Base-by-base conservation (phyloP, 2,888 invertebrate species). In the Sepiola atlantica region DNA sequence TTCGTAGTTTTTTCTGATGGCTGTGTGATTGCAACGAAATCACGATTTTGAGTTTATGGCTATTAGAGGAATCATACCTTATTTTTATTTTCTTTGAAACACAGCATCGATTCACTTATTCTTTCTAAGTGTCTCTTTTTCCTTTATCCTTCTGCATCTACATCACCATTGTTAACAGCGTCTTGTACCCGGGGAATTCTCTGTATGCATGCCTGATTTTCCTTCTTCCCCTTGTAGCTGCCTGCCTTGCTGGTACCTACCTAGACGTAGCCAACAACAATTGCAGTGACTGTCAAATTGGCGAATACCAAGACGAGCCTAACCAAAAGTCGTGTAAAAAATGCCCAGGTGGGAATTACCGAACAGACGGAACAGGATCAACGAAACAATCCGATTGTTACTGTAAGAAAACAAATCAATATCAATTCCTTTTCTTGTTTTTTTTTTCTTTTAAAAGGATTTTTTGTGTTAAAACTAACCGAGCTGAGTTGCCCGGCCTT, bases 171-270 rank as follows among this genome's bases (percentile, higher is more conserved):
- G n/a, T n/a, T n/a, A 61, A 28, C 61, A 6, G 21, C 10, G 21
- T 28, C 8, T 20, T 28, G 24, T 24, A 28, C 0, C 28, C 8
- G 28, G 0, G 28, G 24, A 24, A 24, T 1, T 28, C 28, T 45
- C 45, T 45, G 45, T 77, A 45, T 45, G 45, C 8, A 28, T 77
- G 14, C 28, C 12, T 28, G n/a, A 77, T 28, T 28, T 14, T 77
- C 12, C 28, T n/a, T 77, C 28, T 94, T 2, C 94, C 35, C 20
- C 35, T 93, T 94, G 21, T 94, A 96, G 96, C 95, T 93, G 95
- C 94, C 24, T 96, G 96, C 94, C 91, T 91, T 35, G 94, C 95
- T 45, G 96, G 96, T 32, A 93, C 95, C 93, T 95, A 95, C 54
- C 95, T 95, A 54, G 95, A 96, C 92, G 91, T 61, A 20, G 93